Evolutionary conservation across 2,888 invertebrate genomes (phyloP), one percentile per base, ranked within the genome.

Genomic region (Muscina levida): DNA sequence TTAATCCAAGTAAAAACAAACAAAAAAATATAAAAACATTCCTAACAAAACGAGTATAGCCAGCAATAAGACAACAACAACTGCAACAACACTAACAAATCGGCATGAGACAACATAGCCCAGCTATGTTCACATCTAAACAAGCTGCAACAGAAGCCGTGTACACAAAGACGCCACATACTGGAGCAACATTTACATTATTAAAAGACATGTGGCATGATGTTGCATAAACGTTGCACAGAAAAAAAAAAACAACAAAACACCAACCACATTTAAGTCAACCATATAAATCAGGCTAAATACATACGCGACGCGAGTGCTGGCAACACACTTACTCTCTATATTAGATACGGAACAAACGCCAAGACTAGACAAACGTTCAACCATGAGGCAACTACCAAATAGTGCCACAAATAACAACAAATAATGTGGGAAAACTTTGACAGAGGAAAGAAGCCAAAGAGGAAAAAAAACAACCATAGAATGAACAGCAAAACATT

Each of bases 271-370:
- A 67, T 77, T 82, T 72, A 78, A 82, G 78, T 72, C 78, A 76
- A 82, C 78, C 75, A 82, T 82, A 79, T 82, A 79, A 82, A 82
- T 79, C 78, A 79, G 82, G 72, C 72, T 76, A 78, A 78, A 79
- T 19, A 51, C 51, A 51, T 31, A 51, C 22, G 19, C 17, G 31
- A n/a, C 31, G 31, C 31, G 31, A 5, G 31, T 31, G 31, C 3
- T n/a, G n/a, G n/a, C 46, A 46, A n/a, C 46, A 46, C 26, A 57
- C 10, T 8, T 59, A 59, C 57, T 15, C 11, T 10, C 37, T 13
- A 39, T 17, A 39, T 24, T 17, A 10, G n/a, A n/a, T n/a, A 19
- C 15, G 37, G 57, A n/a, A 15, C 5, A 15, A 24, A 22, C 53
- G 6, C 51, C 51, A 51, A 37, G 31, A 24, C 31, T n/a, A 31